Percentiles rank a stretch among this genome's conserved stretches.
Conservation (phyloP, 2,113 vertebrate species). For the Propithecus coquereli region DNA sequence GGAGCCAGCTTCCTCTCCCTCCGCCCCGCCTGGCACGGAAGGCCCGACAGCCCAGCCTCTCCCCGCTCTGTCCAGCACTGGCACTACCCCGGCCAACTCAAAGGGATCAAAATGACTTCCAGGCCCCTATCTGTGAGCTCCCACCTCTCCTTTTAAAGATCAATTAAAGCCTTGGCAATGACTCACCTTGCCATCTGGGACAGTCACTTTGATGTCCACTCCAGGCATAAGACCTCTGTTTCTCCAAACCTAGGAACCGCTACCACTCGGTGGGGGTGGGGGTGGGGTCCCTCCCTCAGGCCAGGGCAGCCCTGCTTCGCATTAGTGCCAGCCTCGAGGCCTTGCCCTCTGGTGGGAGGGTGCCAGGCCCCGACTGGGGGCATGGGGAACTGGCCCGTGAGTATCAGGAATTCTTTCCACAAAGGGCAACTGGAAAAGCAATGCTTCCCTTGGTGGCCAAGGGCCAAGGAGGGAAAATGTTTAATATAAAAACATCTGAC, state of each 20-base stretch:
- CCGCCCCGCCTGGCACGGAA: neutral
- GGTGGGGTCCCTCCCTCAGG: neutral
- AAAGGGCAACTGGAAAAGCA: slow-evolving; percentile 70
- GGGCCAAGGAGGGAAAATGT: slow-evolving; percentile 76
- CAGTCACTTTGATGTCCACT: slow-evolving; percentile 32
- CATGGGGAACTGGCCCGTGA: neutral
- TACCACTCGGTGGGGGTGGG: neutral
- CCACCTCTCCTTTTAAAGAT: slow-evolving; percentile 32
- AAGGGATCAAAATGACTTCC: neutral
- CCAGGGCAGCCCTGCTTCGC: neutral
- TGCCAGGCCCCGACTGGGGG: neutral
- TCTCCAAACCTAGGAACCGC: neutral
- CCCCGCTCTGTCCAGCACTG: neutral
- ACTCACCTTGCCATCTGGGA: slow-evolving; percentile 10
- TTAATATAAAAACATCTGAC: slow-evolving; percentile 84
- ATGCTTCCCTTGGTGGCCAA: slow-evolving; percentile 75
- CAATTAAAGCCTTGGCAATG: neutral
- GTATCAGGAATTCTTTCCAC: slow-evolving; percentile 70
- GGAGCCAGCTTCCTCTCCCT: accelerated
- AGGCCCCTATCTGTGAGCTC: neutral
- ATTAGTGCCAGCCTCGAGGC: neutral
- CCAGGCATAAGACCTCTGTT: slow-evolving; percentile 59
- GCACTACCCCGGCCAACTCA: neutral
- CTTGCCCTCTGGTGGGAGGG: neutral
- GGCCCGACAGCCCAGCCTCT: neutral